Evolutionary conservation across 2,797 vertebrate species (phyloP).

Genomic region (Anisognathus igniventris): DNA sequence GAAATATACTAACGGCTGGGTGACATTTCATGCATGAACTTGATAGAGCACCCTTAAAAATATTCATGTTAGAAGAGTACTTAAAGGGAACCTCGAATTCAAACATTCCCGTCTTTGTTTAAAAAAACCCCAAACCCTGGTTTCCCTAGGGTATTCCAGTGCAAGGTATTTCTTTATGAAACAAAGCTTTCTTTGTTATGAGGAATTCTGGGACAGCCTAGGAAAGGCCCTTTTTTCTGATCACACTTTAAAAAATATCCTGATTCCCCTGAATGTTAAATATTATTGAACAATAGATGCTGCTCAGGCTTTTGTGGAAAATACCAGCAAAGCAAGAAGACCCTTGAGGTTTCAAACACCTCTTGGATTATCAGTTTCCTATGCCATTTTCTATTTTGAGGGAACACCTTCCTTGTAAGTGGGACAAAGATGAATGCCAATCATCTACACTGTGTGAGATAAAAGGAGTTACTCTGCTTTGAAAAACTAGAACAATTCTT

Average conservation of each 20-base stretch:
- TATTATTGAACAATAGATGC: not conserved
- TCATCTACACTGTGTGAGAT: not conserved
- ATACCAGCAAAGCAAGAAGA: not conserved
- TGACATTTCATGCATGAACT: conserved; percentile 49
- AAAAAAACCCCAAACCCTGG: not conserved
- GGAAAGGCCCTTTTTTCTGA: conserved; percentile 10
- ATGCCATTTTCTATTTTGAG: not conserved
- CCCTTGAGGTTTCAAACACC: not conserved
- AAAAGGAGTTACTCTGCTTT: not conserved
- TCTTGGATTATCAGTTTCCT: not conserved
- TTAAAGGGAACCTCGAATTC: conserved; percentile 1
- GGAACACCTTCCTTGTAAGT: not conserved
- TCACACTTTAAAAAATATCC: not conserved
- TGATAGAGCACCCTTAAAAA: conserved; percentile 33
- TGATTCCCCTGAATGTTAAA: conserved; percentile 27
- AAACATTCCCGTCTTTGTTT: not conserved
- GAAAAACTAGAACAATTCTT: not conserved
- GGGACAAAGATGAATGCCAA: not conserved
- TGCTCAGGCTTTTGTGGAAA: conserved; percentile 3
- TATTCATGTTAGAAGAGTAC: conserved; percentile 37
- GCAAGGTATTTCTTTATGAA: conserved; percentile 23
- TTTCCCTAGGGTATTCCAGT: conserved; percentile 2
- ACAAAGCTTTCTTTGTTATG: conserved; percentile 38
- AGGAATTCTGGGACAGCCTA: not conserved
- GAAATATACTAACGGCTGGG: conserved; percentile 34